A percentile compares a stretch with the other conserved stretches of the same genome.
Conservation (phyloP, 2,113 vertebrate species). For the Phyllostomus discolor region DNA sequence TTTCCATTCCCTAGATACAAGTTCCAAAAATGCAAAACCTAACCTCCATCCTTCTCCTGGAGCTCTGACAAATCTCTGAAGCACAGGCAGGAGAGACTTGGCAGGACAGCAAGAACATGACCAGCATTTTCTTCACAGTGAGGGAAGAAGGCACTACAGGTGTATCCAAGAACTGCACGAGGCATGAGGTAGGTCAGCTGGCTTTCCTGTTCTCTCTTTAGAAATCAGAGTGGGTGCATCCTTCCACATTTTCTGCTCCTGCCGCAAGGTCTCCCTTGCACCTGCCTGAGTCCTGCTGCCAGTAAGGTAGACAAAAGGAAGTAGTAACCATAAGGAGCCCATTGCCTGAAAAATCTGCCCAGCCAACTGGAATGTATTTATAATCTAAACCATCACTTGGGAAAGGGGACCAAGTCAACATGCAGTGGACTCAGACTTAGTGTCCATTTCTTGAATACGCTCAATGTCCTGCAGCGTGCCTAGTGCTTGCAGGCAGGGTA, state of each 20-base stretch:
- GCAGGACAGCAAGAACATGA: background rate
- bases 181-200: background rate
- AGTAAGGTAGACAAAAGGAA: background rate
- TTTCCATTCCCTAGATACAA: background rate
- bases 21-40: background rate
- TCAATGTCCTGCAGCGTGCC: fast-evolving
- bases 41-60: background rate
- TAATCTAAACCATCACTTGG: background rate
- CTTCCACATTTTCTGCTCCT: background rate
- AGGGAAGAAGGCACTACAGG: background rate
- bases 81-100: background rate
- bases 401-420: background rate
- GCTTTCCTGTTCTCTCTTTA: background rate
- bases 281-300: background rate
- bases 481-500: background rate
- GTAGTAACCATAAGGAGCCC: background rate
- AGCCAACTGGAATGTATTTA: background rate
- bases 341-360: background rate
- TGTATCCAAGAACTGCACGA: background rate
- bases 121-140: background rate
- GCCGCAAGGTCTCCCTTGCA: background rate
- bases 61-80: background rate
- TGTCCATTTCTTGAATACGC: background rate
- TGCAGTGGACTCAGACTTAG: background rate
- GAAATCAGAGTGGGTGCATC: background rate